A percentile compares a stretch with the other conserved stretches of the same genome.
Evolutionary conservation across 2,888 invertebrate genomes (phyloP).

Genomic region (Hetaerina titia): DNA sequence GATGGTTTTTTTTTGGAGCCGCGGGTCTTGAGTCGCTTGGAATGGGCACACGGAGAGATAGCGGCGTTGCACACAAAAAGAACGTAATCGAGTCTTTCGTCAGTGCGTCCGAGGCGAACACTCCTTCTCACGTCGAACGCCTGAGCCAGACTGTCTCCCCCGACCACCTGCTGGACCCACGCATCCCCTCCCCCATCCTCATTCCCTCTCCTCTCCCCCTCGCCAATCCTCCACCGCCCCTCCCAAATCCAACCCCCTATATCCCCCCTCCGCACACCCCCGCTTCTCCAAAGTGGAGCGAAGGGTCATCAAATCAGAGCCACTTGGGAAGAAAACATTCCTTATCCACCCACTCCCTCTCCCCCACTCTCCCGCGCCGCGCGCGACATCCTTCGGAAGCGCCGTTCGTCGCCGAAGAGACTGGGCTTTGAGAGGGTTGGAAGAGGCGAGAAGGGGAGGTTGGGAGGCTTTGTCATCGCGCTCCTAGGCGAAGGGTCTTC

Average conservation of each 20-base stretch:
- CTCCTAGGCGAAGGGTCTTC: not conserved
- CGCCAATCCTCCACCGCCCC: not conserved
- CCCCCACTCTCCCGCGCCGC: not conserved
- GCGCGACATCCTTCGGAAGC: not conserved
- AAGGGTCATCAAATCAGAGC: conserved; percentile 35
- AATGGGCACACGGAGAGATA: not conserved
- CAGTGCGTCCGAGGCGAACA: not conserved
- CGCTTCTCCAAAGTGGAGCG: not conserved
- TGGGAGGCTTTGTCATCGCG: not conserved
- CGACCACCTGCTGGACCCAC: conserved; percentile 24
- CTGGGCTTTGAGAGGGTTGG: not conserved
- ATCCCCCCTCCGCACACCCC: not conserved
- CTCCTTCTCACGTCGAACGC: not conserved
- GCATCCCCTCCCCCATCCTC: not conserved
- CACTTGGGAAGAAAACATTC: conserved; percentile 32
- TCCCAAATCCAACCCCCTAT: not conserved
- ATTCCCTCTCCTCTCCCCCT: not conserved
- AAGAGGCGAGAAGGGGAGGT: not conserved
- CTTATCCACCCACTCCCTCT: not conserved
- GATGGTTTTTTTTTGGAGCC: not conserved
- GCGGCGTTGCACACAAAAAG: not conserved
- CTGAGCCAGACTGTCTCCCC: not conserved
- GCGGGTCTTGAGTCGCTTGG: not conserved
- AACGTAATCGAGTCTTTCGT: not conserved
- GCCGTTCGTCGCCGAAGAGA: not conserved